Conservation (phyloP, 2,888 invertebrate genomes). For the Sthenelais limicola region DNA sequence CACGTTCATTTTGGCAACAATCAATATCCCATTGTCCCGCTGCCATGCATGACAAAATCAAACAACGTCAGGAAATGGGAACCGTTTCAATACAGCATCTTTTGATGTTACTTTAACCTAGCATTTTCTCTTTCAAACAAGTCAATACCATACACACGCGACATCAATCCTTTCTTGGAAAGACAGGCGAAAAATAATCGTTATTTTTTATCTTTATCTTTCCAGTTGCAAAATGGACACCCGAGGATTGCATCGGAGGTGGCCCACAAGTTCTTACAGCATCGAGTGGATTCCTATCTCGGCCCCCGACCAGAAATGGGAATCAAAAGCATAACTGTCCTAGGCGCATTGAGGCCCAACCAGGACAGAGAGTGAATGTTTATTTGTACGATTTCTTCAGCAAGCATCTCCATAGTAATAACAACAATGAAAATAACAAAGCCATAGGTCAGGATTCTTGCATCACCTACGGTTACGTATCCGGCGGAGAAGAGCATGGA, state of each 20-base stretch:
- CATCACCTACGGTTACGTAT: conserved; percentile 30
- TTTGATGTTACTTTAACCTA: too few relatives aligned
- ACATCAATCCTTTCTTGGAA: too few relatives aligned
- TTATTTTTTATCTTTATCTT: too few relatives aligned
- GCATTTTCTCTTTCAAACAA: too few relatives aligned
- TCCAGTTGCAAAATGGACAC: conserved; percentile 22
- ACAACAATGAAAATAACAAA: not conserved
- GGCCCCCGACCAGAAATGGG: conserved; percentile 9
- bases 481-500: not conserved
- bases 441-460: not conserved
- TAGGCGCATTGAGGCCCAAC: conserved; percentile 19
- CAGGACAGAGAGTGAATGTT: conserved; percentile 37
- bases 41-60: too few relatives aligned
- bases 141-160: too few relatives aligned
- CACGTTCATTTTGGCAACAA: too few relatives aligned
- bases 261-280: conserved; percentile 16
- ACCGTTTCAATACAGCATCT: too few relatives aligned
- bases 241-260: conserved; percentile 18
- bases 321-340: conserved; percentile 32
- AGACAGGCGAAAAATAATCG: too few relatives aligned
- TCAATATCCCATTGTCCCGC: too few relatives aligned
- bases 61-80: too few relatives aligned
- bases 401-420: conserved; percentile 17
- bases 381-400: conserved; percentile 32
- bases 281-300: conserved; percentile 1